Evolutionary conservation across 2,113 vertebrate genomes (phyloP).

Genomic region (Eretmochelys imbricata): DNA sequence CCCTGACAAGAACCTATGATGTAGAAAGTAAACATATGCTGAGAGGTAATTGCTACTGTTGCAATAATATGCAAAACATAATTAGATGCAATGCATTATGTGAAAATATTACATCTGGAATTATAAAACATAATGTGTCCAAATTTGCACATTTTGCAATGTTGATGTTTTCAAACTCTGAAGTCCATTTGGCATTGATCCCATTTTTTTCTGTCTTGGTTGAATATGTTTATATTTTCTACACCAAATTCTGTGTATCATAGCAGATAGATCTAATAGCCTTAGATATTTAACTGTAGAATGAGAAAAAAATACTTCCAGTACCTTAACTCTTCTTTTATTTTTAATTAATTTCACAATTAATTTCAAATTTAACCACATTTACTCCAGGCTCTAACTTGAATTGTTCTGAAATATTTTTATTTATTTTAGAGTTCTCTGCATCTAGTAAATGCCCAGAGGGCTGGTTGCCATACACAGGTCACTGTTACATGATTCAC

Average conservation of each 20-base stretch:
- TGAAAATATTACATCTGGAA: neutral
- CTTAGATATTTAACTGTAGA: neutral
- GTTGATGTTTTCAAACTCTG: neutral
- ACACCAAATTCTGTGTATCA: neutral
- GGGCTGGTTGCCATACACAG: conserved; percentile 87
- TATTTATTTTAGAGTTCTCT: conserved; percentile 66
- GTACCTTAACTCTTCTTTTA: neutral
- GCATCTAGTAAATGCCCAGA: conserved; percentile 81
- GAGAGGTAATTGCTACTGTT: neutral
- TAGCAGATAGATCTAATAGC: neutral
- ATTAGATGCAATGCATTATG: neutral
- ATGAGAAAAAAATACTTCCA: neutral
- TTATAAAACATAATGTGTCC: neutral
- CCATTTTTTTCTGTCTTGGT: neutral
- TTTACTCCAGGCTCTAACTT: neutral
- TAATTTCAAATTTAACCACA: neutral
- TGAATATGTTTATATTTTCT: neutral
- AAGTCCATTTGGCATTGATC: neutral
- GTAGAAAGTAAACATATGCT: neutral
- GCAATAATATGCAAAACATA: neutral
- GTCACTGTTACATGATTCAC: conserved; percentile 86
- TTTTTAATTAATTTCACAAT: neutral
- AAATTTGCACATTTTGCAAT: neutral
- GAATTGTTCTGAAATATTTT: neutral
- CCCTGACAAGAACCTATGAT: neutral